Conservation (phyloP, 2,113 vertebrate species). For the Oceanodroma tethys region DNA sequence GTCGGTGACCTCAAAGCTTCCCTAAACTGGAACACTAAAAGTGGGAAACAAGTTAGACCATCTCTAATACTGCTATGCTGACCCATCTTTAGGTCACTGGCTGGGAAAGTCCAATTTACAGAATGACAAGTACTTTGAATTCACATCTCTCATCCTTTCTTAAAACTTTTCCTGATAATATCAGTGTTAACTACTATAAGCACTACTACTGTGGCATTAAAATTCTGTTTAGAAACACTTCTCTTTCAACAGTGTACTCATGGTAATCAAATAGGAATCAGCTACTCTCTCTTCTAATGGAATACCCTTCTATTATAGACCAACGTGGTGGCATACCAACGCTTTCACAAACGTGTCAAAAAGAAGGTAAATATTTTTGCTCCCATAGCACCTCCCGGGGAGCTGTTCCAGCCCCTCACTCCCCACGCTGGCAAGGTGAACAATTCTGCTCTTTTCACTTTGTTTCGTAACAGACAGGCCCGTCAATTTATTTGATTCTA, state of each 20-base stretch:
- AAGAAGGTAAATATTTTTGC: not conserved
- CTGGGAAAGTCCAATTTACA: not conserved
- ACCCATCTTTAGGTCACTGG: not conserved
- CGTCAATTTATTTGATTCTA: not conserved
- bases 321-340: accelerated
- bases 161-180: not conserved
- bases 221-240: not conserved
- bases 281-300: not conserved
- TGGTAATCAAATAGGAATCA: not conserved
- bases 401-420: not conserved
- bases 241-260: not conserved
- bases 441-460: not conserved
- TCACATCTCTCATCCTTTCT: not conserved
- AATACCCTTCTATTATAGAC: not conserved
- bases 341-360: not conserved
- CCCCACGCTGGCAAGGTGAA: not conserved
- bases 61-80: not conserved
- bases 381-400: accelerated
- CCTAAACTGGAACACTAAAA: not conserved
- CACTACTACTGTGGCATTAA: not conserved
- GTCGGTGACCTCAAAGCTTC: not conserved
- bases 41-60: not conserved
- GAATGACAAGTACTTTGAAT: not conserved
- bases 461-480: not conserved
- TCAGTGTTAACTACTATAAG: not conserved